These are phyloP conservation scores for Lasioglossum oenotherae DNA, from an alignment of 2,888 invertebrate genomes.

Conservation along the genomic window DNA sequence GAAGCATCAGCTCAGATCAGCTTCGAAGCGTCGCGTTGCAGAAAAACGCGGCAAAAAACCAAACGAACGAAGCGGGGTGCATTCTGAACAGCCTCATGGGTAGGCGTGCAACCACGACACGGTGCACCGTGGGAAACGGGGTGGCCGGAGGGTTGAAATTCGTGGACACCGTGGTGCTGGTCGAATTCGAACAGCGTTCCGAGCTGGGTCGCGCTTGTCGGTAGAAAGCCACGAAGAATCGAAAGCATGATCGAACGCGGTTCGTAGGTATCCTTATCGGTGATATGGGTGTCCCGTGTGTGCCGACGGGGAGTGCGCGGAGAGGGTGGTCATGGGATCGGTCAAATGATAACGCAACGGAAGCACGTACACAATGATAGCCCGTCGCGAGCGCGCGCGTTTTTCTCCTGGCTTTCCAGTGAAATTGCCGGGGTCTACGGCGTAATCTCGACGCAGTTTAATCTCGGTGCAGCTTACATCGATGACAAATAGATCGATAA, in stretches of 20 bases:
- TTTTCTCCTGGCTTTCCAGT: slow-evolving; percentile 58
- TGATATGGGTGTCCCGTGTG: slow-evolving; percentile 50
- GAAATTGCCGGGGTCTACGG: slow-evolving; percentile 50
- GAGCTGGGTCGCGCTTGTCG: background rate
- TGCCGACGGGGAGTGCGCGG: background rate
- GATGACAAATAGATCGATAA: slow-evolving; percentile 56
- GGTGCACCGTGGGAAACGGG: slow-evolving; percentile 1
- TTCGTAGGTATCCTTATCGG: slow-evolving; percentile 53
- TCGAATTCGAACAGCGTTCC: background rate
- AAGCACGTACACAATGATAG: slow-evolving; percentile 61
- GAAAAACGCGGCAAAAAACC: background rate
- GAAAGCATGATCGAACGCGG: no score
- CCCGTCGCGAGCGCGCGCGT: no score
- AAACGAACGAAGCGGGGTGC: background rate
- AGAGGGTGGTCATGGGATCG: slow-evolving; percentile 42
- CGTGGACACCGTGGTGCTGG: background rate
- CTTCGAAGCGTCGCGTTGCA: no score
- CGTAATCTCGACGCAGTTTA: slow-evolving; percentile 34
- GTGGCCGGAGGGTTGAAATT: background rate
- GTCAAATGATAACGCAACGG: slow-evolving; percentile 66
- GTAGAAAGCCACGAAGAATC: slow-evolving; percentile 12
- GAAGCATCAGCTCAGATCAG: no score
- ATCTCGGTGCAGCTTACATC: slow-evolving; percentile 42
- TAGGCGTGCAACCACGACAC: background rate
- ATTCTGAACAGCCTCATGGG: background rate